Base-by-base conservation (phyloP, 2,113 vertebrate species). In the Caranx ignobilis region DNA sequence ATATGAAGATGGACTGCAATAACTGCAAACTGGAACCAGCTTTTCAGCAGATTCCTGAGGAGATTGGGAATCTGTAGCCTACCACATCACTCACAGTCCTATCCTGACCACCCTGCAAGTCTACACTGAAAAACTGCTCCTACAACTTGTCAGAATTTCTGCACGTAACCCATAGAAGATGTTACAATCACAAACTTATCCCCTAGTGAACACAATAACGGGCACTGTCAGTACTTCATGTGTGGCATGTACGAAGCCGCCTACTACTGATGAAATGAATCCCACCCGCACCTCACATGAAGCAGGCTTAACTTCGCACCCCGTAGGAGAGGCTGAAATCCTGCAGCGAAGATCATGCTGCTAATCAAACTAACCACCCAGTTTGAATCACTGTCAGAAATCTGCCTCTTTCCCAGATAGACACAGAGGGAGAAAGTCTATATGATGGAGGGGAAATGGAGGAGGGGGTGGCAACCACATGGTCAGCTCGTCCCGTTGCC, bases 401-500 rank as follows among this genome's bases (percentile, higher is more conserved):
- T 59, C 41, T 32, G 34, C 26, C 34, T 7, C 16, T 35, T 65
- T 60, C 50, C 68, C 67, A 37, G 57, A 79, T n/a, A 65, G n/a
- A 65, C 56, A 31, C 39, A 61, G 63, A 76, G 48, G 57, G 57
- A 32, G 61, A 64, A 82, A 72, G 68, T 64, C 77, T 84, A 50
- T 68, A 43, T 52, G 75, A 47, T 66, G 71, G 73, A 26, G 26
- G 64, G 68, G 70, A 81, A 70, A 77, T 80, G 89, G 90, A 87
- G 91, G 88, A 64, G 71, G 89, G 87, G 84, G 83, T 65, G 79
- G 84, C 77, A 82, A 91, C 91, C 94, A 94, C 94, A 95, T 95
- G 95, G 92, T 89, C 92, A 89, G 84, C 82, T 90, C 60, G 31
- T 89, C 92, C 87, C 87, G 79, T 91, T 87, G 93, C 91, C 95